Conservation (phyloP, 2,797 vertebrate species). For the Spea hammondii region DNA sequence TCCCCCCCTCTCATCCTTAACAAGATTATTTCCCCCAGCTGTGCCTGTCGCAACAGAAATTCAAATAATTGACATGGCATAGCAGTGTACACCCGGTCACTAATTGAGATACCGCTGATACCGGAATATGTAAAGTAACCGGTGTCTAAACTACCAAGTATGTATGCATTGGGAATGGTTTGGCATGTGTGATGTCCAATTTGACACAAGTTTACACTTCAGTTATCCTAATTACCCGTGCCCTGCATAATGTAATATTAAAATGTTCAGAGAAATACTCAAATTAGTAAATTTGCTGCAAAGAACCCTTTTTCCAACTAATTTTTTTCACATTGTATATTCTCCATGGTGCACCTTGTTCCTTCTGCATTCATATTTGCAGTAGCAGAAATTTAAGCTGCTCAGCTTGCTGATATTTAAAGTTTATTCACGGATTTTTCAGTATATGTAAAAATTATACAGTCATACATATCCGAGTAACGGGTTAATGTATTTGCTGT, state of each 20-base stretch:
- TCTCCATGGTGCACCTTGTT: neutral
- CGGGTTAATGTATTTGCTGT: too few species aligned
- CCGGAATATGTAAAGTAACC: slow-evolving; percentile 49
- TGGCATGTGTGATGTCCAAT: slow-evolving; percentile 41
- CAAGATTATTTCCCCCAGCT: slow-evolving; percentile 51
- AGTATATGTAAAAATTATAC: too few species aligned
- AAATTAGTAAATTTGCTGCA: slow-evolving; percentile 8
- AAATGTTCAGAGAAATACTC: slow-evolving; percentile 21
- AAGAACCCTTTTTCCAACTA: neutral
- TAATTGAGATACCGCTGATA: slow-evolving; percentile 52
- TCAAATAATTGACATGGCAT: slow-evolving; percentile 45
- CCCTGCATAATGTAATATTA: slow-evolving; percentile 32
- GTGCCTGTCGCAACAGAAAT: slow-evolving; percentile 41
- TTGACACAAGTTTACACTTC: slow-evolving; percentile 45
- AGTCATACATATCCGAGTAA: too few species aligned
- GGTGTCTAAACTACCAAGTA: slow-evolving; percentile 39
- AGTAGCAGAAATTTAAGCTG: too few species aligned
- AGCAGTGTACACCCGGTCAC: slow-evolving; percentile 27
- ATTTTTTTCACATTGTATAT: neutral
- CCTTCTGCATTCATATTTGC: too few species aligned
- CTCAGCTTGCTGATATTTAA: too few species aligned
- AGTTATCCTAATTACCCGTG: slow-evolving; percentile 35
- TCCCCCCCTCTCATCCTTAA: slow-evolving; percentile 20
- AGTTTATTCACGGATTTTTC: too few species aligned
- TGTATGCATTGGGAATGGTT: slow-evolving; percentile 34